Evolutionary conservation across 2,113 vertebrate species (phyloP).

Genomic region (Erythrolamprus reginae): DNA sequence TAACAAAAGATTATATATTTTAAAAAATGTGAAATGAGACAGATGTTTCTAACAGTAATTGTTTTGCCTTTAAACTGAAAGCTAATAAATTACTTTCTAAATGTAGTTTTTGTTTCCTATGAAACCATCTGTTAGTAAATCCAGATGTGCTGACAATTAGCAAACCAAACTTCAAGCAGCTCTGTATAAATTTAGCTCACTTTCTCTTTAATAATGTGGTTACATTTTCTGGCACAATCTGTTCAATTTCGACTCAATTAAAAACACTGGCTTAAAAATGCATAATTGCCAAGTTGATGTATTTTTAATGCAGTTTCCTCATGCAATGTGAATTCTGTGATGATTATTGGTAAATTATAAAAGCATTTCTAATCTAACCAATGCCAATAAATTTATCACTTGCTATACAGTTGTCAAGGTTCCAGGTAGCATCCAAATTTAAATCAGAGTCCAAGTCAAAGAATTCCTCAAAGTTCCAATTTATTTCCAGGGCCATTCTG

Average conservation of each 20-base stretch:
- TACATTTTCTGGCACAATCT: conserved; percentile 9
- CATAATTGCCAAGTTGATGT: background rate
- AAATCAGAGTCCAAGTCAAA: no score
- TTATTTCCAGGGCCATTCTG: no score
- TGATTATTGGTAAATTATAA: background rate
- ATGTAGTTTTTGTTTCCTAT: conserved; percentile 7
- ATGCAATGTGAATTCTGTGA: conserved; percentile 7
- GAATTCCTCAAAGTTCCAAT: no score
- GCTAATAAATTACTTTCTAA: conserved; percentile 42
- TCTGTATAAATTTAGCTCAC: conserved; percentile 1
- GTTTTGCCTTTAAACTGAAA: conserved; percentile 24
- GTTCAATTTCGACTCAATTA: conserved; percentile 17
- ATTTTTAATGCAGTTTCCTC: conserved; percentile 1
- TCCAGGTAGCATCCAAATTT: no score
- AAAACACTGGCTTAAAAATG: conserved; percentile 4
- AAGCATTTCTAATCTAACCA: background rate
- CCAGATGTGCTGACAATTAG: conserved; percentile 33
- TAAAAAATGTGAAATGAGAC: conserved; percentile 5
- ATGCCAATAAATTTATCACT: background rate
- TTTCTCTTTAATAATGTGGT: conserved; percentile 38
- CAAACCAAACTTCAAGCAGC: conserved; percentile 14
- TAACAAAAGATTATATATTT: background rate
- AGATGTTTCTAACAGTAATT: conserved; percentile 12
- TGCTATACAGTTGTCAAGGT: no score
- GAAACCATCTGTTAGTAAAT: conserved; percentile 44